Conservation (phyloP, 2,797 vertebrate genomes). For the Pseudopleuronectes americanus region DNA sequence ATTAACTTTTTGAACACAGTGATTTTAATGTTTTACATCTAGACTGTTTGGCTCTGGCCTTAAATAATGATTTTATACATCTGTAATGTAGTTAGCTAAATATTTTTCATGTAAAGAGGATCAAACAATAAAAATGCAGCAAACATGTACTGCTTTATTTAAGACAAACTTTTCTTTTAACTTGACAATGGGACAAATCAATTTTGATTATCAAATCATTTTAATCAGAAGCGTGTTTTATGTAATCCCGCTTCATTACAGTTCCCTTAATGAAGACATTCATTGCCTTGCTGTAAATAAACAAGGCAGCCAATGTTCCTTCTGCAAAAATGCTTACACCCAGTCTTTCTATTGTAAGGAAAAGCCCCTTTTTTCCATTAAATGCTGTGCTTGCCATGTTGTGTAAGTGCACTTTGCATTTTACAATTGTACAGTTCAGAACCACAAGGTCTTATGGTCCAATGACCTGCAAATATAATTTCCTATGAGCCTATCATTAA, state of each 20-base stretch:
- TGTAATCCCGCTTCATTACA: not conserved
- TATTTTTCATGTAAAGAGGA: not conserved
- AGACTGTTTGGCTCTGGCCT: too few species aligned
- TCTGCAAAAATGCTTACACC: not conserved
- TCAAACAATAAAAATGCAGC: not conserved
- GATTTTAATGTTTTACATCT: too few species aligned
- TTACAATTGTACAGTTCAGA: too few species aligned
- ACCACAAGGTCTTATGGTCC: too few species aligned
- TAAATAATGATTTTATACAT: too few species aligned
- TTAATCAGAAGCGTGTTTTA: not conserved
- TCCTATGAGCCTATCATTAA: not conserved
- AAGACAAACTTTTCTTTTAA: not conserved
- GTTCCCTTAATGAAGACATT: not conserved
- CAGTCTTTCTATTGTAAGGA: not conserved
- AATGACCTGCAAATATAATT: not conserved
- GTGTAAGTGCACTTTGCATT: too few species aligned
- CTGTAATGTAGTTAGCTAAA: too few species aligned
- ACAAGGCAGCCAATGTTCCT: not conserved
- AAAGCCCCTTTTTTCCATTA: not conserved
- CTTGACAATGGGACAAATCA: not conserved
- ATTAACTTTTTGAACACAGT: too few species aligned
- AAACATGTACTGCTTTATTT: not conserved
- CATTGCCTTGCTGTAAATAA: not conserved
- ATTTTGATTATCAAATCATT: not conserved
- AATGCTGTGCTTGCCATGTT: too few species aligned